Evolutionary conservation across 2,797 vertebrate genomes (phyloP).

Genomic region (Gorsachius magnificus): DNA sequence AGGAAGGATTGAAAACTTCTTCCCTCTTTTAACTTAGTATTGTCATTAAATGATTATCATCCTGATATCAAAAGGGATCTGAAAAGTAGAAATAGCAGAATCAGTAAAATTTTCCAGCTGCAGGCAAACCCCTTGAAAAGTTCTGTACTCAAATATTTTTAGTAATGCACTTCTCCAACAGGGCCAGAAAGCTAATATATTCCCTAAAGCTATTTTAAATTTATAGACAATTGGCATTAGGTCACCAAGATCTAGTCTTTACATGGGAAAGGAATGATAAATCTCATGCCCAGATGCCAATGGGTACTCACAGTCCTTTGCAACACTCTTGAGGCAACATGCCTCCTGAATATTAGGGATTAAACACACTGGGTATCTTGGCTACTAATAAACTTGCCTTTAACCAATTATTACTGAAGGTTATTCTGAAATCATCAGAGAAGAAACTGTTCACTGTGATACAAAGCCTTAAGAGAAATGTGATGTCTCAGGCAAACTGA

Average conservation of each 20-base stretch:
- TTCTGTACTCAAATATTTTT: not conserved
- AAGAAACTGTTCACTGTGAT: not conserved
- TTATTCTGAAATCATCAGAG: not conserved
- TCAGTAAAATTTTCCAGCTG: not conserved
- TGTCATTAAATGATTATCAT: not conserved
- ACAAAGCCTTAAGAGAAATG: not conserved
- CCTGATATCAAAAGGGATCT: not conserved
- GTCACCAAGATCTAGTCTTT: not conserved
- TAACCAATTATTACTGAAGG: not conserved
- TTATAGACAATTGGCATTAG: not conserved
- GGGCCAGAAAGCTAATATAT: not conserved
- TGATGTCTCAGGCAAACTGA: not conserved
- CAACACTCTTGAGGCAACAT: not conserved
- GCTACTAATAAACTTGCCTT: not conserved
- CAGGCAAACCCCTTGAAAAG: not conserved
- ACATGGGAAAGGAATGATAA: not conserved
- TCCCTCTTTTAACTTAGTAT: not conserved
- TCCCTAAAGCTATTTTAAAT: not conserved
- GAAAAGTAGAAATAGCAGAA: not conserved
- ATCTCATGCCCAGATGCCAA: not conserved
- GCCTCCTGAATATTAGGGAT: fast-evolving
- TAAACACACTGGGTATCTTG: too few species aligned
- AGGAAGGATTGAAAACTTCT: not conserved
- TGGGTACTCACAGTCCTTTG: not conserved
- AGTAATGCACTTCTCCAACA: not conserved